These are phyloP conservation scores for Ispidina lecontei DNA, from an alignment of 2,797 vertebrate species.

Conservation along the genomic window DNA sequence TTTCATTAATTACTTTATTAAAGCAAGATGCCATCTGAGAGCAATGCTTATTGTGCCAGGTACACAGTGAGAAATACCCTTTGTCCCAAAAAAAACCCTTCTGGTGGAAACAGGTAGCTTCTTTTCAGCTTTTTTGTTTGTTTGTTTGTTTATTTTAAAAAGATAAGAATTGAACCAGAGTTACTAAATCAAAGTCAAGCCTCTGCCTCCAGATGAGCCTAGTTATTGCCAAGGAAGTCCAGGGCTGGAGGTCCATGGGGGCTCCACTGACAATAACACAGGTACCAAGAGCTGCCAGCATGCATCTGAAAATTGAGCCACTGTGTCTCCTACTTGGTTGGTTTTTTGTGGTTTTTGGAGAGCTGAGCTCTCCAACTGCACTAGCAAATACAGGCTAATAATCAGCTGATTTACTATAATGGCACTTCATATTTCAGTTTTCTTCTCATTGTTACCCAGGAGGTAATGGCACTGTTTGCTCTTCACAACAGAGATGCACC, in stretches of 20 bases:
- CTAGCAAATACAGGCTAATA: slow-evolving; percentile 2
- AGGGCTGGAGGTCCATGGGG: not conserved
- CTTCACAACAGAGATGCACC: not conserved
- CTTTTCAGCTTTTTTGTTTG: not conserved
- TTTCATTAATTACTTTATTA: slow-evolving; percentile 62
- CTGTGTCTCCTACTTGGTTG: not conserved
- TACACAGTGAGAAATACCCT: not conserved
- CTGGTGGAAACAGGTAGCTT: not conserved
- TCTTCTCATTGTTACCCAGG: not conserved
- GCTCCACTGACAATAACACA: not conserved
- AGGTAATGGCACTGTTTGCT: slow-evolving; percentile 19
- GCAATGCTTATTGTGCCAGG: not conserved
- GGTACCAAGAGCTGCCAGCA: not conserved
- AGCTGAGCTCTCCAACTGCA: not conserved
- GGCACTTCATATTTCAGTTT: slow-evolving; percentile 32
- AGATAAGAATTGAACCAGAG: not conserved
- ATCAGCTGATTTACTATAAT: slow-evolving; percentile 25
- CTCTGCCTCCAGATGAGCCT: not conserved
- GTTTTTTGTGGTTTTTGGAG: not conserved
- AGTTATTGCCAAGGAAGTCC: slow-evolving; percentile 7
- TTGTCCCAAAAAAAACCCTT: not conserved
- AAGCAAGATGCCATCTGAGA: slow-evolving; percentile 1
- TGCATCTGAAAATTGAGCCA: not conserved
- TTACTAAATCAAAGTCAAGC: slow-evolving; percentile 24
- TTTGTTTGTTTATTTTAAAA: not conserved